phyloP scores from a whole-genome alignment of 2,888 invertebrate species.

The Lamproptera curius region DNA sequence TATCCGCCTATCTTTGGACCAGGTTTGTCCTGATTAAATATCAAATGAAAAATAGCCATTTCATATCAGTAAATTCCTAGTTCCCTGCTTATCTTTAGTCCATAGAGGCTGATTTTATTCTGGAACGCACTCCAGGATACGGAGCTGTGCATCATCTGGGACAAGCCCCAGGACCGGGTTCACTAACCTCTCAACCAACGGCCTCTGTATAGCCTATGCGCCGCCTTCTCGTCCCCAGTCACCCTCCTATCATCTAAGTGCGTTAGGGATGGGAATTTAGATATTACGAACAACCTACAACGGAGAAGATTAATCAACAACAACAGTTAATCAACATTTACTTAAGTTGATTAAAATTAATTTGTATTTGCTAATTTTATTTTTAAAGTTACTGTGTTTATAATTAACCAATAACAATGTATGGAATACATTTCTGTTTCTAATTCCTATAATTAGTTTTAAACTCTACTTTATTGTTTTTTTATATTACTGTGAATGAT shows the following conservation, averaged over 20 bases:
- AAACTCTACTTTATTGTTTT: no score
- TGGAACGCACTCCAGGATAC: slow-evolving; percentile 53
- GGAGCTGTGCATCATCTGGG: slow-evolving; percentile 48
- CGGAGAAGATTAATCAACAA: no score
- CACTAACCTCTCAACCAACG: slow-evolving; percentile 73
- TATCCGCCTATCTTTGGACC: not conserved
- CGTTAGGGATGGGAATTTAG: slow-evolving; percentile 82
- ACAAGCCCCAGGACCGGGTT: slow-evolving; percentile 45
- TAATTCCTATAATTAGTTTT: no score
- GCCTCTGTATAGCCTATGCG: slow-evolving; percentile 79
- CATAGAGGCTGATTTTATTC: slow-evolving; percentile 43
- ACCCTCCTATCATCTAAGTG: slow-evolving; percentile 85
- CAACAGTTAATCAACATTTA: no score
- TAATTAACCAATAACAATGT: no score
- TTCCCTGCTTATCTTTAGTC: slow-evolving; percentile 41
- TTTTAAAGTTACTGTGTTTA: no score
- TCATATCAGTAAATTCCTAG: slow-evolving; percentile 44
- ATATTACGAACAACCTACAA: slow-evolving; percentile 85
- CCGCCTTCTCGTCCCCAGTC: slow-evolving; percentile 80
- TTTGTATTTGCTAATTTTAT: no score
- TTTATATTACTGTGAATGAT: no score
- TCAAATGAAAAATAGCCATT: not conserved
- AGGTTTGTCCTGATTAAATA: not conserved
- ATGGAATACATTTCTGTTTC: no score
- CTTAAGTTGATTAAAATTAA: no score